phyloP scores from a whole-genome alignment of 2,113 vertebrate species.

The Mormoops blainvillei region DNA sequence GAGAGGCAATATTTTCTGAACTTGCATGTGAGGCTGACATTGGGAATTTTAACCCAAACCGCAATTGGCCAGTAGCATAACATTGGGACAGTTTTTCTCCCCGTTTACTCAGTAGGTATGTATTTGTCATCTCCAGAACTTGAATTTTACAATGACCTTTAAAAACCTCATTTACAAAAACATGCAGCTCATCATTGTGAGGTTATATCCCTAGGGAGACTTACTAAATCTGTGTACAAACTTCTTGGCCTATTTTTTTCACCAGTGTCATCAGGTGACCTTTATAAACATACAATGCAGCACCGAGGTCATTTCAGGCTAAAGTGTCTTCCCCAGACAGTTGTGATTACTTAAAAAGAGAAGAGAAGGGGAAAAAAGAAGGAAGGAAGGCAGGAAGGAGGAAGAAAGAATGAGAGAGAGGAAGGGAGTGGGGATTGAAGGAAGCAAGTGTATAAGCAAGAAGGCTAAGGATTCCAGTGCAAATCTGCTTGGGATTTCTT shows the following conservation, averaged over 20 bases:
- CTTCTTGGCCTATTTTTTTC: neutral
- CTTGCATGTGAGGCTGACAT: neutral
- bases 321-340: neutral
- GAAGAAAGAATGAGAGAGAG: neutral
- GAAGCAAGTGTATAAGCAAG: neutral
- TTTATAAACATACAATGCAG: neutral
- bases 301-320: neutral
- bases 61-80: neutral
- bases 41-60: neutral
- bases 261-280: neutral
- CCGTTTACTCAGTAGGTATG: neutral
- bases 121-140: neutral
- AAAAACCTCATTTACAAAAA: slow-evolving; percentile 36
- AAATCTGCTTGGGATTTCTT: neutral
- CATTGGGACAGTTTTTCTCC: neutral
- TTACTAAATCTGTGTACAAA: neutral
- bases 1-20: neutral
- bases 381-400: no score
- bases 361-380: rapidly evolving
- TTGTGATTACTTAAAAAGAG: neutral
- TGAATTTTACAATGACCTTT: slow-evolving; percentile 20
- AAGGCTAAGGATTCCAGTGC: neutral
- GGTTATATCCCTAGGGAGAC: neutral
- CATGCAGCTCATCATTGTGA: neutral
- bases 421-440: neutral